A percentile compares a stretch with the other conserved stretches of the same genome.
phyloP scores from a whole-genome alignment of 30 jellyfish, hydroid and myxozoan genomes.

The Aurelia aurita complex sp. Pacific region DNA sequence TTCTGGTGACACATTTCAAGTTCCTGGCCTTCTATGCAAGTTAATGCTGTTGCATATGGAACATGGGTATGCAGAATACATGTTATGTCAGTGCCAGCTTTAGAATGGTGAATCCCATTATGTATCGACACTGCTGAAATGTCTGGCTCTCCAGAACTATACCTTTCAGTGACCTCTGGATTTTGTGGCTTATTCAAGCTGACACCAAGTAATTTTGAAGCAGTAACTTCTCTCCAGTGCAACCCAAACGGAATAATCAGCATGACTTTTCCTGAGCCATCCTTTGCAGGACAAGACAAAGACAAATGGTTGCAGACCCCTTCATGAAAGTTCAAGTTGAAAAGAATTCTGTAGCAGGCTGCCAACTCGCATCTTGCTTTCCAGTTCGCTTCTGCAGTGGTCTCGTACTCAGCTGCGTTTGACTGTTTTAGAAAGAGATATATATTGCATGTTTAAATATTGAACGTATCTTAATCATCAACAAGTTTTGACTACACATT shows the following conservation, averaged over 20 bases:
- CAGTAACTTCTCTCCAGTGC: constrained; percentile 77
- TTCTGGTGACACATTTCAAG: constrained; percentile 71
- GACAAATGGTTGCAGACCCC: constrained; percentile 82
- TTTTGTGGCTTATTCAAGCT: constrained; percentile 36
- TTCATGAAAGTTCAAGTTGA: constrained; percentile 52
- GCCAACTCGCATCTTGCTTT: constrained; percentile 77
- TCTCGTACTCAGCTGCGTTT: no score
- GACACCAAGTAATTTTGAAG: constrained; percentile 64
- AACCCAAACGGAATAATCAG: constrained; percentile 67
- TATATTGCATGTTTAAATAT: no score
- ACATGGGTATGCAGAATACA: constrained; percentile 57
- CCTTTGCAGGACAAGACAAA: constrained; percentile 73
- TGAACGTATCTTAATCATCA: no score
- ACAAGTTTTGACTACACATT: no score
- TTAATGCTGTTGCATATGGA: constrained; percentile 45
- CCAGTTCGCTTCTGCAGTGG: constrained; percentile 50
- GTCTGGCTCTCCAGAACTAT: constrained; percentile 59
- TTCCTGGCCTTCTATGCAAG: constrained; percentile 57
- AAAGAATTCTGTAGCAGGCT: constrained; percentile 63
- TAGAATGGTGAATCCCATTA: constrained; percentile 59
- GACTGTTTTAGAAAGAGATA: no score
- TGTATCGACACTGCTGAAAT: constrained; percentile 71
- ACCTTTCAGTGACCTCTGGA: constrained; percentile 39
- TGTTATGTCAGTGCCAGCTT: constrained; percentile 24
- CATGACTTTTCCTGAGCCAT: constrained; percentile 63